These are phyloP conservation scores for Pandion haliaetus DNA, from an alignment of 2,113 vertebrate genomes.

Conservation along the genomic window DNA sequence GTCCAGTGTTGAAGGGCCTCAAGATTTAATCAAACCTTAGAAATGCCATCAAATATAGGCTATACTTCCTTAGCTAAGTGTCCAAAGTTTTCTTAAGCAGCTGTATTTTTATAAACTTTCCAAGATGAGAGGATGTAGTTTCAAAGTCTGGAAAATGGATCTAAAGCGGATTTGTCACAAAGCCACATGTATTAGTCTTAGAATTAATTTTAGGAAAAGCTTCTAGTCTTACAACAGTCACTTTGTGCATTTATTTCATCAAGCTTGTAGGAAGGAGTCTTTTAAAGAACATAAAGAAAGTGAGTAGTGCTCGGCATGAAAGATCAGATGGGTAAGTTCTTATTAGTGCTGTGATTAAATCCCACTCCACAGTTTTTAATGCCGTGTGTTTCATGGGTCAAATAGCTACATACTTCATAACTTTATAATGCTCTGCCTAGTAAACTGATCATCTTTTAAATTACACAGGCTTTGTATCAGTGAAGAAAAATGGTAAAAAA, in stretches of 20 bases:
- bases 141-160: not conserved
- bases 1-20: not conserved
- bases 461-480: not conserved
- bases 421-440: not conserved
- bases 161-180: not conserved
- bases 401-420: not conserved
- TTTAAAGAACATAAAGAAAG: constrained; percentile 16
- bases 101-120: not conserved
- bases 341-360: constrained; percentile 22
- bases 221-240: not conserved
- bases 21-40: not conserved
- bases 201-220: not conserved
- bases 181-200: not conserved
- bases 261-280: not conserved
- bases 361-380: not conserved
- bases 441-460: constrained; percentile 22
- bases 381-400: constrained; percentile 6
- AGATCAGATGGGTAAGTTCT: constrained; percentile 21
- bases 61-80: not conserved
- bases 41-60: not conserved
- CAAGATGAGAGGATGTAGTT: not conserved
- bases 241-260: not conserved
- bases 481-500: constrained; percentile 3
- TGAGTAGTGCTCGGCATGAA: not conserved
- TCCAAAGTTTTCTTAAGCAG: not conserved